These are phyloP conservation scores for Menidia menidia DNA, from an alignment of 2,797 vertebrate genomes.

Conservation along the genomic window DNA sequence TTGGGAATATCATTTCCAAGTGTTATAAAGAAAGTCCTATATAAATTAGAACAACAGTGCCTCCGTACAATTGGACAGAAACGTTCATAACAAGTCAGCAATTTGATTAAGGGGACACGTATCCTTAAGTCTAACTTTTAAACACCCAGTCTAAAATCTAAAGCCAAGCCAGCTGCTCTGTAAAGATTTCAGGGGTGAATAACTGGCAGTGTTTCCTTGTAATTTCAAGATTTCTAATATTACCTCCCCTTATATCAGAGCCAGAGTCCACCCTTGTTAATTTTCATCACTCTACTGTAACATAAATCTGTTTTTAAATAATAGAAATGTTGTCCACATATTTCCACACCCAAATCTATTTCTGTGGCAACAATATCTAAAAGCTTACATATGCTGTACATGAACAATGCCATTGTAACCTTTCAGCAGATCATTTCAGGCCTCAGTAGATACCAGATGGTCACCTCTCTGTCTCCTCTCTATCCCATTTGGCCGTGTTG, in stretches of 20 bases:
- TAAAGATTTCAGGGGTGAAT: not conserved
- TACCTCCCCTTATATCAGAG: not conserved
- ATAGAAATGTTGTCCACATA: not conserved
- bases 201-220: too few species aligned
- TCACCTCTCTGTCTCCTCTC: conserved; percentile 61
- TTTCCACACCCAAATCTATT: not conserved
- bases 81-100: not conserved
- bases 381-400: not conserved
- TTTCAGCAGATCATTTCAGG: conserved; percentile 59
- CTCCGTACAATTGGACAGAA: conserved; percentile 3
- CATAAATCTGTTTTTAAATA: not conserved
- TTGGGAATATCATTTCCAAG: conserved; percentile 38
- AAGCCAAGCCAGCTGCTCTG: not conserved
- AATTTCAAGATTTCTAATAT: not conserved
- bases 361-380: not conserved
- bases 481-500: conserved; percentile 49
- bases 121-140: not conserved
- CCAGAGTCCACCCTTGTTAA: not conserved
- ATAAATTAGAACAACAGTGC: not conserved
- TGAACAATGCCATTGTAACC: conserved; percentile 33
- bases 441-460: conserved; percentile 68
- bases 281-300: not conserved
- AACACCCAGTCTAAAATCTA: not conserved
- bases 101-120: conserved; percentile 7
- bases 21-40: not conserved